These are phyloP conservation scores for Arvicola amphibius DNA, from an alignment of 2,797 vertebrate species.

Conservation along the genomic window DNA sequence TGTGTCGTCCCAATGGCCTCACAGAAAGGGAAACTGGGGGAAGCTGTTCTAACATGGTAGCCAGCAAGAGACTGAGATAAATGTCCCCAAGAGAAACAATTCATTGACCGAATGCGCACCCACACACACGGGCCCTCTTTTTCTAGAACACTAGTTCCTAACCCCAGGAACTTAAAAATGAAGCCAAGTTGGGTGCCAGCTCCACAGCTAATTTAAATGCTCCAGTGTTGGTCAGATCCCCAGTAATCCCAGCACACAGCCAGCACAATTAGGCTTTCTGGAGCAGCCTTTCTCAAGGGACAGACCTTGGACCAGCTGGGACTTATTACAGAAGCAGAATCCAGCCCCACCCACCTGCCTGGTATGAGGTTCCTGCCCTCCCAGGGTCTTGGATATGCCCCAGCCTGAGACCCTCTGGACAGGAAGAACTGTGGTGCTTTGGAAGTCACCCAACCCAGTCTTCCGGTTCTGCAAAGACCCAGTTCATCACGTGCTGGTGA, in stretches of 20 bases:
- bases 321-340: not conserved
- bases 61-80: not conserved
- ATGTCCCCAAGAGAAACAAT: not conserved
- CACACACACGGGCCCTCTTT: not conserved
- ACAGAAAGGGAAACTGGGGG: conserved; percentile 43
- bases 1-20: not conserved
- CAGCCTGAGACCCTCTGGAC: not conserved
- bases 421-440: not conserved
- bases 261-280: not conserved
- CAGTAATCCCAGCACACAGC: not conserved
- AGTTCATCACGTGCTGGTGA: not conserved
- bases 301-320: not conserved
- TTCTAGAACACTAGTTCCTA: not conserved
- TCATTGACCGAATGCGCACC: not conserved
- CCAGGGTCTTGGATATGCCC: not conserved
- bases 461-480: not conserved
- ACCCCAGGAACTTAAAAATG: not conserved
- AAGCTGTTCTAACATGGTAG: not conserved
- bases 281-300: not conserved
- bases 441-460: not conserved
- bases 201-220: not conserved
- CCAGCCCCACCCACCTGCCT: too few species aligned
- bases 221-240: not conserved
- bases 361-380: not conserved
- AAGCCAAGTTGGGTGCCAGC: not conserved